Base-by-base conservation (phyloP, 2,113 vertebrate genomes). In the Stictonetta naevosa region DNA sequence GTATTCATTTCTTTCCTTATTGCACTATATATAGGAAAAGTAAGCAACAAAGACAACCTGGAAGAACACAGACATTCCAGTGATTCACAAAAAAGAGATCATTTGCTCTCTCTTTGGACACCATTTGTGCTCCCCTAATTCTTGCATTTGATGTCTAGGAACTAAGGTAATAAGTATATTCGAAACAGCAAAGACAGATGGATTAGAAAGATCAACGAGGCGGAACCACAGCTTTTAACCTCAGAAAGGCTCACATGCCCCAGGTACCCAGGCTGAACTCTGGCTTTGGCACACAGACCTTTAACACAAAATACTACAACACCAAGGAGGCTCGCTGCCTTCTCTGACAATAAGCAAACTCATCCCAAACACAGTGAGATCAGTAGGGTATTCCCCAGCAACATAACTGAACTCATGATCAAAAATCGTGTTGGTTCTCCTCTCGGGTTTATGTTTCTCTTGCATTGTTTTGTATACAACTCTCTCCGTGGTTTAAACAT, bases 161-260 rank as follows among this genome's bases (percentile, higher is more conserved):
- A 38, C 7, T 13, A 59, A 31, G 10, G 19, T 46, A 75, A 55
- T 10, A 66, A 4, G 14, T 38, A 21, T 19, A 46, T 15, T 16
- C 31, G 23, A 59, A 72, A 29, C 20, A 62, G 20, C 8, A 28
- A 59, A 64, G 28, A 33, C 16, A 63, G 22, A 25, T 8, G 59
- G 36, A 63, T 67, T 33, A 55, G 55, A 17, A 1, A 15, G 8
- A 8, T 31, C 0, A 1, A 10, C 25, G 19, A 58, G 21, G 29
- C 18, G 76, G 53, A 85, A 23, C 10, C 1, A 2, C 0, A 3
- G 48, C 9, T 64, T 87, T 81, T 33, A 56, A 40, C 4, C 28
- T 66, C 23, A 40, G 23, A 6, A 53, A 83, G 15, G 18, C 18
- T 56, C n/a, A 25, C 0, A 0, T 56, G 25, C 5, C 33, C 8